Percentiles rank a stretch among this genome's conserved stretches.
These are phyloP conservation scores for Wasmannia auropunctata DNA, from an alignment of 1,140 invertebrate species.

Conservation along the genomic window DNA sequence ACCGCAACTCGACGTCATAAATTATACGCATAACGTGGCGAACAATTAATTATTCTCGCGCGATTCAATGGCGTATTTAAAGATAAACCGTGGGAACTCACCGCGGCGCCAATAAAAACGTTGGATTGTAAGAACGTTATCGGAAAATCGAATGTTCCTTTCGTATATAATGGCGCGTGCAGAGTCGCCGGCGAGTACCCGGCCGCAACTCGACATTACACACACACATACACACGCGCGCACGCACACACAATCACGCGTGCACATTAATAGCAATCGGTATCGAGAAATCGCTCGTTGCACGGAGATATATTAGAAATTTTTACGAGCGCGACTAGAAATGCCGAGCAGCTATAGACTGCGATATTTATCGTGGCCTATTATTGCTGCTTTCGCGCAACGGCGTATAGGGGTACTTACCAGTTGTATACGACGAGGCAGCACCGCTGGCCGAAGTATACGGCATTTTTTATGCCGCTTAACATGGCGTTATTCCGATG, in stretches of 20 bases:
- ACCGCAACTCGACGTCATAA: not conserved
- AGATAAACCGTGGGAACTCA: conserved; percentile 14
- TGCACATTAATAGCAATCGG: conserved; percentile 18
- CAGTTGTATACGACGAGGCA: not conserved
- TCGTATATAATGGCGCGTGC: not conserved
- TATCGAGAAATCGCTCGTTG: conserved; percentile 28
- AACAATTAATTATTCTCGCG: conserved; percentile 28
- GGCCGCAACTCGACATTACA: not conserved
- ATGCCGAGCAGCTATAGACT: not conserved
- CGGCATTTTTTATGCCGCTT: conserved; percentile 18
- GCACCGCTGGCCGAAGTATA: not conserved
- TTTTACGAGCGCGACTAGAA: conserved; percentile 20
- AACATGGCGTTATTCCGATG: not conserved
- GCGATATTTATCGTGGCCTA: conserved; percentile 30
- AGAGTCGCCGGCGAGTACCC: not conserved
- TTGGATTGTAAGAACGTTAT: conserved; percentile 50
- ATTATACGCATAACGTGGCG: not conserved
- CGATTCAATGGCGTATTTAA: not conserved
- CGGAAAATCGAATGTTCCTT: conserved; percentile 55
- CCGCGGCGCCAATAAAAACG: conserved; percentile 5
- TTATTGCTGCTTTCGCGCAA: conserved; percentile 28
- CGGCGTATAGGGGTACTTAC: not conserved
- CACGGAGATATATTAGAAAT: conserved; percentile 31
- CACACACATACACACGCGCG: not conserved
- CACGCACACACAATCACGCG: not conserved